phyloP scores from a whole-genome alignment of 2,113 vertebrate species.

The Ovibos moschatus region DNA sequence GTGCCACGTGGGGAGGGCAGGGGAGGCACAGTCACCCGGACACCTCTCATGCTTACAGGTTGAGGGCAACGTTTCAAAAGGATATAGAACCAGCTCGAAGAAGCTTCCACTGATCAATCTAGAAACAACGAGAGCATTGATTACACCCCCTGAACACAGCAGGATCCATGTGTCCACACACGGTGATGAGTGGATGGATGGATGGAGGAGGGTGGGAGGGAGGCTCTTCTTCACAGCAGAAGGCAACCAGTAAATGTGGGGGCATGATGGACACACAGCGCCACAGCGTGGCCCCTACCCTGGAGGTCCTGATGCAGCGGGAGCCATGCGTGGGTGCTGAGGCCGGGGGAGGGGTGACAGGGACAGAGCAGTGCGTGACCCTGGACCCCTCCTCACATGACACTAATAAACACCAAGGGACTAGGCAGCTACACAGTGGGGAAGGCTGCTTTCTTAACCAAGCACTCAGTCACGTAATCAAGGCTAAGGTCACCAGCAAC shows the following conservation, averaged over 20 bases:
- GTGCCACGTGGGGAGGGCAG: neutral
- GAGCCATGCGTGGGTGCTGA: neutral
- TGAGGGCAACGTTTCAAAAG: neutral
- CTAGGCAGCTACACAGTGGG: neutral
- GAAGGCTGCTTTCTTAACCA: neutral
- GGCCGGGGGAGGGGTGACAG: neutral
- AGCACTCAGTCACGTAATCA: rapidly evolving
- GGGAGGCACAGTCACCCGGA: neutral
- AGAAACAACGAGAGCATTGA: neutral
- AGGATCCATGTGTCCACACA: neutral
- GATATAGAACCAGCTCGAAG: neutral
- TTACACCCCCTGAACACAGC: neutral
- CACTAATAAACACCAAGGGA: rapidly evolving
- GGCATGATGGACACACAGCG: neutral
- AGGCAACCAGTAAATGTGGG: neutral
- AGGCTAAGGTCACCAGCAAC: no score
- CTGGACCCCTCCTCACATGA: neutral
- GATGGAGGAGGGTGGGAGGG: no score
- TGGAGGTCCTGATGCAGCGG: neutral
- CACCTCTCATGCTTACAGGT: neutral
- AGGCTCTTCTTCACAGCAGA: neutral
- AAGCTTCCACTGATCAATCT: neutral
- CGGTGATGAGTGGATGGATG: neutral
- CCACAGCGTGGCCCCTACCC: neutral
- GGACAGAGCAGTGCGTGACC: neutral